Base-by-base conservation (phyloP, 2,797 vertebrate species). In the Anabas testudineus region DNA sequence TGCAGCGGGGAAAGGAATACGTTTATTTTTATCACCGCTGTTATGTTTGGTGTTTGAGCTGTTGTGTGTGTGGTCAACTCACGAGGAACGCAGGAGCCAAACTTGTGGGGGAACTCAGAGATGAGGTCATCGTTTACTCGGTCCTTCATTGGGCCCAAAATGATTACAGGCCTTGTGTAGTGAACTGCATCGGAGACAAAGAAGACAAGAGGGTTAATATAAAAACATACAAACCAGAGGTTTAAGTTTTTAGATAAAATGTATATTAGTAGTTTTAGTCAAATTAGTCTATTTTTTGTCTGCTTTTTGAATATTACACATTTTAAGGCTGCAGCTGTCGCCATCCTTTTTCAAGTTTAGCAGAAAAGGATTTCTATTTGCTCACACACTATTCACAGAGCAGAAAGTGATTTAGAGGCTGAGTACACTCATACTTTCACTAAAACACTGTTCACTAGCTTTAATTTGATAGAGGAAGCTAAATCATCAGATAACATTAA, bases 51-150 rank as follows among this genome's bases (percentile, higher is more conserved):
- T 3, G 30, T 36, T 42, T 43, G 51, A 39, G 47, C 5, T 5
- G 55, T 4, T 4, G 19, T 30, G 1, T 37, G 41, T 9, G 19
- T 28, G 1, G 64, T 47, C 12, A 19, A 95, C 97, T 97, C 90
- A 99, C 98, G 98, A 65, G 98, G 98, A 82, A 99, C 98, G 7
- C 98, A 99, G 77, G 98, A 99, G 79, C 98, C 98, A 90, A 99
- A 99, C 90, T 99, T 99, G 91, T 99, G 97, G 1, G 98, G 96
- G 51, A 99, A 99, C 90, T 99, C 98, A 0, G 98, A 99, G 91
- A 99, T 99, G 90, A 99, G 96, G 93, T 99, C 98, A 7, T 99
- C 98, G 0, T 99, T 99, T 88, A 99, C 55, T 75, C 98, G 87
- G 94, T 99, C 98, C 91, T 99, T 99, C 86, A 98, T 97, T 0